Percentiles rank a stretch among this genome's conserved stretches.
Evolutionary conservation across 2,113 vertebrate species (phyloP).

Genomic region (Caracal caracal): DNA sequence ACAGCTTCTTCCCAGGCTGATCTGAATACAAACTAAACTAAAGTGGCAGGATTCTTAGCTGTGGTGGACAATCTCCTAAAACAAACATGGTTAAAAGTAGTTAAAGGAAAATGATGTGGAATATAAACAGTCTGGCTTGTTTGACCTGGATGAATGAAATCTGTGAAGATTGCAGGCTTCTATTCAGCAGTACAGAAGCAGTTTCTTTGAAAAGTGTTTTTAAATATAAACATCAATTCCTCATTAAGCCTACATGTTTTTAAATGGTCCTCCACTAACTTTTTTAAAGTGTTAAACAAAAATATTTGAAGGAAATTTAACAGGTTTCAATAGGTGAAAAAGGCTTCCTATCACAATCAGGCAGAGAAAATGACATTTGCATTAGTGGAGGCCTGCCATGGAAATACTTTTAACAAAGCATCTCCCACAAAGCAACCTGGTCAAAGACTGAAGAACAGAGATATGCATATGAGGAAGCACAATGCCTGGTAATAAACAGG

Average conservation of each 20-base stretch:
- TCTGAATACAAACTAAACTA: not conserved
- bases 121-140: not conserved
- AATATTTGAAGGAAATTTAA: conserved; percentile 69
- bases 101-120: not conserved
- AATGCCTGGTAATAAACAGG: conserved; percentile 68
- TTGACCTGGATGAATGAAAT: conserved; percentile 52
- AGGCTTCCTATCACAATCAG: conserved; percentile 68
- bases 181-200: conserved; percentile 43
- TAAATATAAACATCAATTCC: conserved; percentile 64
- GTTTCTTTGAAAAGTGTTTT: conserved; percentile 68
- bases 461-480: conserved; percentile 69
- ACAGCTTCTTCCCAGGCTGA: not conserved
- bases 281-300: conserved; percentile 73
- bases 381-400: conserved; percentile 62
- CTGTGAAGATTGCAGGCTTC: conserved; percentile 52
- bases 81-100: conserved; percentile 37
- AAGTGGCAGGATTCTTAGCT: not conserved
- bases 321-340: conserved; percentile 74
- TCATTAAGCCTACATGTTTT: conserved; percentile 69
- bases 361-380: conserved; percentile 74
- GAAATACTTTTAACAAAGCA: conserved; percentile 69
- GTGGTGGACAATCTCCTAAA: not conserved
- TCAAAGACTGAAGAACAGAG: conserved; percentile 69
- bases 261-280: conserved; percentile 55
- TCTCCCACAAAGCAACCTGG: conserved; percentile 65